phyloP scores from a whole-genome alignment of 2,797 vertebrate genomes.

The Mormyrus hasselquistii region DNA sequence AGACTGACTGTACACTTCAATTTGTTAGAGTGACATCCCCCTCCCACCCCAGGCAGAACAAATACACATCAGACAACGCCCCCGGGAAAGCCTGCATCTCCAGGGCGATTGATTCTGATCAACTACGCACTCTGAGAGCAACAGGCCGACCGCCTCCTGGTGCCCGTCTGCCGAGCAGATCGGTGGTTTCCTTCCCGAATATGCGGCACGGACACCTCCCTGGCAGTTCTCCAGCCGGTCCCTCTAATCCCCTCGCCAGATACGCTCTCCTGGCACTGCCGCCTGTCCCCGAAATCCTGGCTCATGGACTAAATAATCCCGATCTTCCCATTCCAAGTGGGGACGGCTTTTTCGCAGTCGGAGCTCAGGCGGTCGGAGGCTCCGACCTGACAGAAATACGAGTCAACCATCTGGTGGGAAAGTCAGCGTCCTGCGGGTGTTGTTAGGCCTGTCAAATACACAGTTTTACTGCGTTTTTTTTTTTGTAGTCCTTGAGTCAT shows the following conservation, averaged over 20 bases:
- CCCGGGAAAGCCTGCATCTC: not conserved
- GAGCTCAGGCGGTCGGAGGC: not conserved
- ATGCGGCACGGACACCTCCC: not conserved
- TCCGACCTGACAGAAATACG: not conserved
- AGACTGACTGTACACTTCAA: too few species aligned
- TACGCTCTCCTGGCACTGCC: not conserved
- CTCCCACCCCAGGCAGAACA: not conserved
- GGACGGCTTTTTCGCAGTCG: not conserved
- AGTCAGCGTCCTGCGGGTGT: not conserved
- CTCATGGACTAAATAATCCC: not conserved
- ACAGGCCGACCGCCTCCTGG: too few species aligned
- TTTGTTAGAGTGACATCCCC: not conserved
- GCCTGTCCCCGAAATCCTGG: not conserved
- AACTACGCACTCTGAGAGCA: not conserved
- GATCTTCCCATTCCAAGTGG: not conserved
- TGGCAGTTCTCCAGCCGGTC: not conserved
- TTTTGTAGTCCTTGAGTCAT: not conserved
- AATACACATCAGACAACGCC: not conserved
- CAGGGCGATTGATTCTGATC: not conserved
- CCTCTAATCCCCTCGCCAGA: constrained; percentile 11
- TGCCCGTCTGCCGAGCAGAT: not conserved
- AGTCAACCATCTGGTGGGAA: not conserved
- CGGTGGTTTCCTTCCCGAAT: constrained; percentile 8
- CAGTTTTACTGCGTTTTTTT: not conserved
- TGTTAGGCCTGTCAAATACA: not conserved